Percentiles rank a stretch among this genome's conserved stretches.
Evolutionary conservation across 2,797 vertebrate species (phyloP).

Genomic region (Octomys mimax): DNA sequence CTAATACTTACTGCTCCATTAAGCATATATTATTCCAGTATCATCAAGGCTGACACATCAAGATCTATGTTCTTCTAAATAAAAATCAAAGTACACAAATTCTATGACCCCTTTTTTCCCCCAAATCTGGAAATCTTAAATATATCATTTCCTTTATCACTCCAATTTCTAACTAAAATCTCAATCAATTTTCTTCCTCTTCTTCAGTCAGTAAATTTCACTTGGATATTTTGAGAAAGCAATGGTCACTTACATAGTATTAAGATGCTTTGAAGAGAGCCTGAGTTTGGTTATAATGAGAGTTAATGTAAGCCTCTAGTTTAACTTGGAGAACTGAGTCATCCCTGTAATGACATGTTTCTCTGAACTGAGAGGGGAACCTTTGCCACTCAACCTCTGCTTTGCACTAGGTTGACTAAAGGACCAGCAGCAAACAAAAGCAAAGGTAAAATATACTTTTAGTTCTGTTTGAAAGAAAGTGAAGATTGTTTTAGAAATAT

Average conservation of each 20-base stretch:
- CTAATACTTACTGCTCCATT: background rate
- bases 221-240: conserved; percentile 71
- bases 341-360: conserved; percentile 84
- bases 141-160: background rate
- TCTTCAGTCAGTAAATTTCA: conserved; percentile 55
- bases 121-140: conserved; percentile 45
- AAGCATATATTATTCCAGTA: background rate
- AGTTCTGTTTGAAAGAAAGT: conserved; percentile 60
- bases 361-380: conserved; percentile 67
- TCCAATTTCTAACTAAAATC: conserved; percentile 13
- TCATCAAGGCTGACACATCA: background rate
- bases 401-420: conserved; percentile 68
- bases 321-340: conserved; percentile 81
- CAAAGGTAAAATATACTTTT: conserved; percentile 79
- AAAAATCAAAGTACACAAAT: background rate
- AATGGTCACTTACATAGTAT: conserved; percentile 66
- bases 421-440: conserved; percentile 75
- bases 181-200: conserved; percentile 46
- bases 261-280: conserved; percentile 63
- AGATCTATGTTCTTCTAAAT: background rate
- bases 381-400: conserved; percentile 72
- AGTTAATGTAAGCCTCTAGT: conserved; percentile 79
- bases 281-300: conserved; percentile 75
- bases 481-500: conserved; percentile 54
- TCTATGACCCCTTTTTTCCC: background rate